Evolutionary conservation across 2,888 invertebrate genomes (phyloP).

Genomic region (Dasysyrphus albostriatus): DNA sequence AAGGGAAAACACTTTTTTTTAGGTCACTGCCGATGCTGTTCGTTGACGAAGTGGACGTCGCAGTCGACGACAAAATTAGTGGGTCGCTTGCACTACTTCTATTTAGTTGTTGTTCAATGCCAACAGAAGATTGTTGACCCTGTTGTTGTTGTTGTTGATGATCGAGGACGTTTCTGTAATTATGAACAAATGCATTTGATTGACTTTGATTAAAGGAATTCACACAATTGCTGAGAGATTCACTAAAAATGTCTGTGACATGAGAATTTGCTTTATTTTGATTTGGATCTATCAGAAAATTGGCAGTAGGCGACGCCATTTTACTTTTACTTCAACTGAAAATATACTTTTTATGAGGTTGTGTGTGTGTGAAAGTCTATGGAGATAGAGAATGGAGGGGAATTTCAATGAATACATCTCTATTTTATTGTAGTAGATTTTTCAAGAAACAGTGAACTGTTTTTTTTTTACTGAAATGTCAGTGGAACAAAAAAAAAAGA

Average conservation of each 20-base stretch:
- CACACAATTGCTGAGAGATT: conserved; percentile 76
- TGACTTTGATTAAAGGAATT: conserved; percentile 74
- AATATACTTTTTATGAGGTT: conserved; percentile 26
- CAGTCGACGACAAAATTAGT: conserved; percentile 53
- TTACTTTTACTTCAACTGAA: conserved; percentile 76
- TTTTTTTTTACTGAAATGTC: conserved; percentile 19
- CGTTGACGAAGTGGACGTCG: conserved; percentile 5
- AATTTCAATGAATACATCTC: conserved; percentile 43
- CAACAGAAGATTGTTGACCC: conserved; percentile 68
- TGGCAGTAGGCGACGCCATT: conserved; percentile 83
- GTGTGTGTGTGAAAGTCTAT: conserved; percentile 9
- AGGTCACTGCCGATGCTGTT: conserved; percentile 55
- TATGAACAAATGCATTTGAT: conserved; percentile 74
- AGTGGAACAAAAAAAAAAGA: conserved; percentile 44
- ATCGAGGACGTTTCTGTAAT: conserved; percentile 69
- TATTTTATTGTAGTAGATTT: conserved; percentile 61
- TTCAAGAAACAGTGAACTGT: conserved; percentile 9
- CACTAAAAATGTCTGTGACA: conserved; percentile 78
- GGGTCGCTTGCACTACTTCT: conserved; percentile 71
- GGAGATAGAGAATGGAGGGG: conserved; percentile 51
- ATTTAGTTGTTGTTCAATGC: conserved; percentile 67
- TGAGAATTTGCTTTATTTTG: conserved; percentile 83
- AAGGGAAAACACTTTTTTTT: conserved; percentile 57
- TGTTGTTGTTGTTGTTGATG: conserved; percentile 51
- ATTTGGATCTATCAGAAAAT: conserved; percentile 83